phyloP scores from a whole-genome alignment of 2,113 vertebrate genomes.

The Pseudorasbora parva region DNA sequence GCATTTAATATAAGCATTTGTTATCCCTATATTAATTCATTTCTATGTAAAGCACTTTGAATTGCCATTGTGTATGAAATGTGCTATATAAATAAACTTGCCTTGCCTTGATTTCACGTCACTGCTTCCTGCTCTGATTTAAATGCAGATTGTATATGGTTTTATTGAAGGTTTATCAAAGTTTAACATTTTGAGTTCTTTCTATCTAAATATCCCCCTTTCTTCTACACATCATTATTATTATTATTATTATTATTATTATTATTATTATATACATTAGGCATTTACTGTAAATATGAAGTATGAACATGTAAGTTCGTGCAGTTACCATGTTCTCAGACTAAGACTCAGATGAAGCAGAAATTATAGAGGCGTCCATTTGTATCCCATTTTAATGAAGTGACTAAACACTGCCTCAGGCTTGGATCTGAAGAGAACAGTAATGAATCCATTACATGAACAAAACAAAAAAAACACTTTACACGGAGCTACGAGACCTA shows the following conservation, averaged over 20 bases:
- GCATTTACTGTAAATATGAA: neutral
- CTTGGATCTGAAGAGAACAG: slow-evolving; percentile 62
- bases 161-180: neutral
- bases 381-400: slow-evolving; percentile 74
- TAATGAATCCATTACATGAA: slow-evolving; percentile 66
- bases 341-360: slow-evolving; percentile 66
- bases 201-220: neutral
- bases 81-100: no score
- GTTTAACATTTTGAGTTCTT: neutral
- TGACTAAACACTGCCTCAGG: slow-evolving; percentile 69
- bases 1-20: no score
- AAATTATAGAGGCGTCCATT: slow-evolving; percentile 64
- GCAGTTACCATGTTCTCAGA: slow-evolving; percentile 31
- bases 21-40: no score
- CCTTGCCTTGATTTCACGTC: no score
- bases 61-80: no score
- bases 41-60: no score
- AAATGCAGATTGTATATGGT: neutral
- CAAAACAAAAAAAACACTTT: slow-evolving; percentile 54
- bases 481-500: slow-evolving; percentile 50
- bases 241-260: neutral
- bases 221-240: neutral
- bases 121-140: neutral
- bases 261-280: neutral
- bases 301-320: neutral